Evolutionary conservation across 2,113 vertebrate species (phyloP).

Genomic region (Anthoscopus minutus): DNA sequence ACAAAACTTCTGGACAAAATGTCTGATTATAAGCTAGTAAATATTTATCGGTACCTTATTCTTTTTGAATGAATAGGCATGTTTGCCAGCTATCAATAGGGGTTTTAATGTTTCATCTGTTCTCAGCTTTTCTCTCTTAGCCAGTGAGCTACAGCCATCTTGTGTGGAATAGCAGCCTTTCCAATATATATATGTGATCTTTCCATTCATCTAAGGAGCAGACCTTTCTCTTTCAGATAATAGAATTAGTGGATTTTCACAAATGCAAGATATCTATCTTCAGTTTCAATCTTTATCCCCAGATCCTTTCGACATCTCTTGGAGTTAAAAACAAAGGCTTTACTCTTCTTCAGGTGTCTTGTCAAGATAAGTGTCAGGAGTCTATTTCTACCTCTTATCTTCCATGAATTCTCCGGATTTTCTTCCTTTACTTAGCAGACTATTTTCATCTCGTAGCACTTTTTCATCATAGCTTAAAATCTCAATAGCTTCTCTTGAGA

Average conservation of each 20-base stretch:
- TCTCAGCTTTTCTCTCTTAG: neutral
- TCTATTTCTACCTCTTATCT: neutral
- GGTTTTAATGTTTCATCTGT: neutral
- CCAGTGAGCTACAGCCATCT: neutral
- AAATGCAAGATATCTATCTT: neutral
- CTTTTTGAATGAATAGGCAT: neutral
- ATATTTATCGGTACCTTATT: neutral
- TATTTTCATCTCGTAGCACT: neutral
- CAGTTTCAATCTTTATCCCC: neutral
- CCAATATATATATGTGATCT: neutral
- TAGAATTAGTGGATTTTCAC: neutral
- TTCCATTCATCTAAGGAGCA: neutral
- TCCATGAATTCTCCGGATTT: neutral
- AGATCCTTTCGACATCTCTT: neutral
- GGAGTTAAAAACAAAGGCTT: neutral
- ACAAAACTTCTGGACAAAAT: neutral
- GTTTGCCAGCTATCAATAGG: fast-evolving
- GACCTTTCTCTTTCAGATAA: neutral
- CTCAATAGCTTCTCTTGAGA: neutral
- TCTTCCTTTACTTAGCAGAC: neutral
- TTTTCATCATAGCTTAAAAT: neutral
- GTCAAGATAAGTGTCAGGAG: neutral
- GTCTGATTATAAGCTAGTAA: neutral
- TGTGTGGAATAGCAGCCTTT: neutral
- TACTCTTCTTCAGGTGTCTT: neutral